A percentile compares a stretch with the other conserved stretches of the same genome.
Evolutionary conservation across 2,888 invertebrate species (phyloP).

Genomic region (Strigamia transsilvanica): DNA sequence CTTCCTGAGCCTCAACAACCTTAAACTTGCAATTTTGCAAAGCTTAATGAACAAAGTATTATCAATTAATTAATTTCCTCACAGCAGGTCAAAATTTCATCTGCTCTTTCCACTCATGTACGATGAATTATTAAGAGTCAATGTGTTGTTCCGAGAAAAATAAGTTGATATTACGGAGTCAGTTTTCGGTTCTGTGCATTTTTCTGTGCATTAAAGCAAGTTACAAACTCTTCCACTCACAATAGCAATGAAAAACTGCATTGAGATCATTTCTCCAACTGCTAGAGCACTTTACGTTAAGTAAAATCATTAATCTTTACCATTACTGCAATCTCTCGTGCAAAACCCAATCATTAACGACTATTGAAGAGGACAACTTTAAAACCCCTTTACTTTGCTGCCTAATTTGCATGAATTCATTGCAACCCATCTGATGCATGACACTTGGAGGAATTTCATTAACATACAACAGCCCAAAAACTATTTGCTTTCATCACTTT

Average conservation of each 20-base stretch:
- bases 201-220: too few relatives aligned
- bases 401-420: slow-evolving; percentile 38
- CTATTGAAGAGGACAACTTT: slow-evolving; percentile 10
- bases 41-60: slow-evolving; percentile 23
- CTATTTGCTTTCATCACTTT: slow-evolving; percentile 31
- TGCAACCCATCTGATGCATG: slow-evolving; percentile 45
- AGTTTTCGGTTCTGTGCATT: too few relatives aligned
- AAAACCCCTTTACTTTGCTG: slow-evolving; percentile 1
- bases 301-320: neutral
- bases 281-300: too few relatives aligned
- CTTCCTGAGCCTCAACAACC: neutral
- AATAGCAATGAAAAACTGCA: too few relatives aligned
- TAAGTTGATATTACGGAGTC: too few relatives aligned
- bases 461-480: slow-evolving; percentile 31
- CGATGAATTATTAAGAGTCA: neutral
- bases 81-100: neutral
- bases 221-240: too few relatives aligned
- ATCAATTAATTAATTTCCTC: slow-evolving; percentile 45
- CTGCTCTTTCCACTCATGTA: neutral
- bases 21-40: neutral
- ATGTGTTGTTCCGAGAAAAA: too few relatives aligned
- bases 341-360: slow-evolving; percentile 25
- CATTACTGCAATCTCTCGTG: neutral
- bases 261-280: too few relatives aligned
- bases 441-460: slow-evolving; percentile 44